These are phyloP conservation scores for Clarias platycephalus DNA, from an alignment of 2,797 vertebrate genomes.

Conservation along the genomic window DNA sequence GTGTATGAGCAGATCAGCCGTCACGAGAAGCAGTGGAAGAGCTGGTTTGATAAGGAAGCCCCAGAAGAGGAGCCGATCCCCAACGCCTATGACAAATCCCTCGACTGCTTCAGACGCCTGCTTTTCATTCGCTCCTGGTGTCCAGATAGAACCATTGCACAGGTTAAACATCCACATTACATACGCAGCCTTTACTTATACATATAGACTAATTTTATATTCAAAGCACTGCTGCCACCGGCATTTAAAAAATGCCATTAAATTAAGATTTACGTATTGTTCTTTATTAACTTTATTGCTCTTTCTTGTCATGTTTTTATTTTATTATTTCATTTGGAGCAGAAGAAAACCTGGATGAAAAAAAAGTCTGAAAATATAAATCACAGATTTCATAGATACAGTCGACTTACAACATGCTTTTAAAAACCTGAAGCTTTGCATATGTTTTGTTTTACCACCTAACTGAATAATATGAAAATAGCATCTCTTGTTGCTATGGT, in stretches of 20 bases:
- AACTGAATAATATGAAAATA: not conserved
- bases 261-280: no score
- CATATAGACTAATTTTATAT: not conserved
- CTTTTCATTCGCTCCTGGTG: slow-evolving; percentile 96
- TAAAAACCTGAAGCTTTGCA: not conserved
- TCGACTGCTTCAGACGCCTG: slow-evolving; percentile 88
- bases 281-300: no score
- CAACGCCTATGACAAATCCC: slow-evolving; percentile 82
- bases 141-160: slow-evolving; percentile 93
- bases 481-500: not conserved
- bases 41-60: slow-evolving; percentile 92
- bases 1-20: slow-evolving; percentile 77
- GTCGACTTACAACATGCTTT: not conserved
- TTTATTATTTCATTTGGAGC: not conserved
- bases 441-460: not conserved
- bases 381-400: not conserved
- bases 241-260: no score
- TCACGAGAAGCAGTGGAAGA: slow-evolving; percentile 92
- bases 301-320: not conserved
- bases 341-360: not conserved
- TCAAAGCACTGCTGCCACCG: not conserved
- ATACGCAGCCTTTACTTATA: not conserved
- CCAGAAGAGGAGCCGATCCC: slow-evolving; percentile 89
- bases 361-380: not conserved
- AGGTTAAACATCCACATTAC: slow-evolving; percentile 71